Conservation (phyloP, 2,113 vertebrate genomes). For the Noctilio leporinus region DNA sequence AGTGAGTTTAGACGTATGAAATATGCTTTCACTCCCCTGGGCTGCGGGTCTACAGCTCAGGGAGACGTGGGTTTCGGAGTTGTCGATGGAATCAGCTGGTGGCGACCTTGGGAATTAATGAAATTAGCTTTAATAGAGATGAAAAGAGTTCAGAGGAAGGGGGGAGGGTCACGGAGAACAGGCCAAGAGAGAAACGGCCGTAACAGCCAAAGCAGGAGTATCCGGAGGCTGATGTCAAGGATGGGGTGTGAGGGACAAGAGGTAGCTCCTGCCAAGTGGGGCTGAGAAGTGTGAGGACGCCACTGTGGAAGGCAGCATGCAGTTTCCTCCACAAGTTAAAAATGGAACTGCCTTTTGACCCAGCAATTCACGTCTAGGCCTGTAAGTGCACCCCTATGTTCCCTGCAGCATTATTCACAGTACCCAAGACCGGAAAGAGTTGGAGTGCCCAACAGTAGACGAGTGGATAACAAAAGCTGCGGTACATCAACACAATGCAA, state of each 20-base stretch:
- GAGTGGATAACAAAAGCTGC: not conserved
- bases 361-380: not conserved
- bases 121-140: not conserved
- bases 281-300: not conserved
- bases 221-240: fast-evolving
- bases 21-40: not conserved
- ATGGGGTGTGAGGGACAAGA: not conserved
- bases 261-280: not conserved
- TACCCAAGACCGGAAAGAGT: not conserved
- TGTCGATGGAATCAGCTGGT: not conserved
- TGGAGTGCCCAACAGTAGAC: not conserved
- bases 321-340: not conserved
- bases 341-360: not conserved
- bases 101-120: not conserved
- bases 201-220: not conserved
- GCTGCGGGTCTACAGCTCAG: not conserved
- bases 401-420: not conserved
- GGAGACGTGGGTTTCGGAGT: not conserved
- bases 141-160: too few species aligned
- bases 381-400: not conserved
- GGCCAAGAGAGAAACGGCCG: not conserved
- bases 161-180: not conserved
- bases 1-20: not conserved
- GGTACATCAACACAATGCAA: not conserved
- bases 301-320: not conserved